A percentile compares a stretch with the other conserved stretches of the same genome.
These are phyloP conservation scores for Ectemnius cavifrons DNA, from an alignment of 2,888 invertebrate genomes.

Conservation along the genomic window DNA sequence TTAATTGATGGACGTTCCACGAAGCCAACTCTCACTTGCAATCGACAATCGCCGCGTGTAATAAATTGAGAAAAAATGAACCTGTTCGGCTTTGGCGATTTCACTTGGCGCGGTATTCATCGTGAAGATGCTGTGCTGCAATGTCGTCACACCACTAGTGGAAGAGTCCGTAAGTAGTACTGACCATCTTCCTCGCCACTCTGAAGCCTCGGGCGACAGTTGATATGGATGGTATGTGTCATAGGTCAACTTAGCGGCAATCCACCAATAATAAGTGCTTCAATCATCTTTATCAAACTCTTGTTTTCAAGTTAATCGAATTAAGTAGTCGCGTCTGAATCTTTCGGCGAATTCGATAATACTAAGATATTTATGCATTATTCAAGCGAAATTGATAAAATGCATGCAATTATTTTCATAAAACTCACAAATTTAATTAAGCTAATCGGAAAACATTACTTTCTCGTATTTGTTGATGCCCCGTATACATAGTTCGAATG, in stretches of 20 bases:
- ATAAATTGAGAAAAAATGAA: conserved; percentile 8
- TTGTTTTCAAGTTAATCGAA: too few species aligned
- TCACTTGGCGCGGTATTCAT: conserved; percentile 6
- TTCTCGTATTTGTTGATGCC: too few species aligned
- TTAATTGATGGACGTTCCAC: background rate
- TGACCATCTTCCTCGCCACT: background rate
- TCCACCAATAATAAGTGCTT: too few species aligned
- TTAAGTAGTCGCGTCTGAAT: too few species aligned
- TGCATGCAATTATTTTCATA: too few species aligned
- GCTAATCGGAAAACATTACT: too few species aligned
- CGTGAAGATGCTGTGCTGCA: background rate
- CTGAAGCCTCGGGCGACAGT: background rate
- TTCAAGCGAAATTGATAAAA: too few species aligned
- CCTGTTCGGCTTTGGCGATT: conserved; percentile 1
- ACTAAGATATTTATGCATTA: too few species aligned
- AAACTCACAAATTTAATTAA: too few species aligned
- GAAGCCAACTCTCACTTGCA: conserved; percentile 3
- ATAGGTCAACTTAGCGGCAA: background rate
- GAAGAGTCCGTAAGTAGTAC: background rate
- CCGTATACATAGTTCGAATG: too few species aligned
- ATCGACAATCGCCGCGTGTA: background rate
- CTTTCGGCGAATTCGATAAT: too few species aligned
- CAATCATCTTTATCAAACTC: too few species aligned
- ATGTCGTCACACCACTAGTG: background rate
- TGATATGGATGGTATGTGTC: background rate